A percentile compares a stretch with the other conserved stretches of the same genome.
Evolutionary conservation across 2,888 invertebrate genomes (phyloP).

Genomic region (Ormia ochracea): DNA sequence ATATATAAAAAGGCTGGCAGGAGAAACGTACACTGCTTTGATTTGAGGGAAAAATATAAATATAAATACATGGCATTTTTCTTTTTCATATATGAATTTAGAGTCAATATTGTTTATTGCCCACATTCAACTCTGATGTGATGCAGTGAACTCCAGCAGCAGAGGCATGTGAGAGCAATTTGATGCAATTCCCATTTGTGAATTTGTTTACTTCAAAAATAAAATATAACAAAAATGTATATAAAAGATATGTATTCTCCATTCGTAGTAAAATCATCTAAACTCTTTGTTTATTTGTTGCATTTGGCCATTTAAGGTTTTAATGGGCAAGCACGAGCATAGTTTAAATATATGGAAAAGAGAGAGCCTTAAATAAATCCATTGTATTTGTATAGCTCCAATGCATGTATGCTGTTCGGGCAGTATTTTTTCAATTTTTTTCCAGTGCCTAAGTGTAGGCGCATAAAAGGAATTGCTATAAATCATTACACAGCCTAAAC

Average conservation of each 20-base stretch:
- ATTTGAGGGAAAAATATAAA: conserved; percentile 8
- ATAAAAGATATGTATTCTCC: conserved; percentile 2
- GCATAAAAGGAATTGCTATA: conserved; percentile 41
- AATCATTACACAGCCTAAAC: conserved; percentile 47
- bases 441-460: conserved; percentile 56
- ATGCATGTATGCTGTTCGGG: not conserved
- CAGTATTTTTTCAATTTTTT: conserved; percentile 28
- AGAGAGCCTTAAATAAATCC: conserved; percentile 10
- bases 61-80: not conserved
- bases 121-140: conserved; percentile 10
- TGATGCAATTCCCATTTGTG: conserved; percentile 62
- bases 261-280: conserved; percentile 2
- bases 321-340: not conserved
- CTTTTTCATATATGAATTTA: not conserved
- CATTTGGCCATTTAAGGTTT: conserved; percentile 49
- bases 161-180: conserved; percentile 28
- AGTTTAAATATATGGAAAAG: not conserved
- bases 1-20: not conserved
- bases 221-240: conserved; percentile 3
- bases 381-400: conserved; percentile 7
- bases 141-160: not conserved
- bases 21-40: conserved; percentile 11
- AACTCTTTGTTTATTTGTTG: conserved; percentile 8
- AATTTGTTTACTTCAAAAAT: conserved; percentile 55
- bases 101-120: conserved; percentile 45